phyloP scores from a whole-genome alignment of 2,888 invertebrate genomes.

The Protophormia terraenovae region DNA sequence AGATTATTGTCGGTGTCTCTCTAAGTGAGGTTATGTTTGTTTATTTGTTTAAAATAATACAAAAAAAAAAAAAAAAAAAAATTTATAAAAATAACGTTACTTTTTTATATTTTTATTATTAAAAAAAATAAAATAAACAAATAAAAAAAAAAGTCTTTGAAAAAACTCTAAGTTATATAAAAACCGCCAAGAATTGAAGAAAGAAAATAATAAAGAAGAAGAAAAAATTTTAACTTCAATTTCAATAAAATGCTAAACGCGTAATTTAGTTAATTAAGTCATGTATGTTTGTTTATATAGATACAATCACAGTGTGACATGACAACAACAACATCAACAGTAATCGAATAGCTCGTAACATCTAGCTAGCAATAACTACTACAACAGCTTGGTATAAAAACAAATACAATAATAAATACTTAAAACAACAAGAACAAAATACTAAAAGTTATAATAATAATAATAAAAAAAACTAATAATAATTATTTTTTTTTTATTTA shows the following conservation, averaged over 20 bases:
- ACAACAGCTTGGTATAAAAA: neutral
- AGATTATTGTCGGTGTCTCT: neutral
- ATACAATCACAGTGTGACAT: slow-evolving; percentile 69
- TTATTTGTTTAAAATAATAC: neutral
- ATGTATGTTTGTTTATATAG: slow-evolving; percentile 66
- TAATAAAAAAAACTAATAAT: neutral
- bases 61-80: neutral
- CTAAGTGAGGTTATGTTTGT: neutral
- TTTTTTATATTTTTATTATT: no score
- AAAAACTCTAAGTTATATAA: neutral
- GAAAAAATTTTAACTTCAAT: slow-evolving; percentile 34
- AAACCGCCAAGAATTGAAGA: neutral
- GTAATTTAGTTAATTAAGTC: slow-evolving; percentile 80
- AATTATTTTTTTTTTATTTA: neutral
- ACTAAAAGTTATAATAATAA: neutral
- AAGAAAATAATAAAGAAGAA: neutral
- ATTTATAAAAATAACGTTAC: no score
- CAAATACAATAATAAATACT: neutral
- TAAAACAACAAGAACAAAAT: neutral
- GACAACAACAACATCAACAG: slow-evolving; percentile 29
- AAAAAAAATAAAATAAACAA: no score
- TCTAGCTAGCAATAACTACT: neutral
- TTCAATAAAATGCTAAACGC: slow-evolving; percentile 76
- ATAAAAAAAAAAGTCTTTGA: no score
- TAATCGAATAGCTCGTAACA: neutral